Evolutionary conservation across 2,888 invertebrate genomes (phyloP), one percentile per base, ranked within the genome.

Genomic region (Ichneumon xanthorius): DNA sequence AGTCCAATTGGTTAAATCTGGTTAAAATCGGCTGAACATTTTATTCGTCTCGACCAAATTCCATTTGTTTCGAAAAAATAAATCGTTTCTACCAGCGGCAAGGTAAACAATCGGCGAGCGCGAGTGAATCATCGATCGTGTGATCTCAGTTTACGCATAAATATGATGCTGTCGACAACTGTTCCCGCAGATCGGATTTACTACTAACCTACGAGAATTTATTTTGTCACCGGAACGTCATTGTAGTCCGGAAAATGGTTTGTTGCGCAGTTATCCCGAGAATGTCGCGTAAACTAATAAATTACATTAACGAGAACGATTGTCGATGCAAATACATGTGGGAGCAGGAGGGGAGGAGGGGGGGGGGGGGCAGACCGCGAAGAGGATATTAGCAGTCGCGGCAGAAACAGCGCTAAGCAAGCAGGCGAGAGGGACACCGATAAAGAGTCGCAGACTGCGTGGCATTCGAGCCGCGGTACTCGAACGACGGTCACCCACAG

Each of bases 381-480:
- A 40, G 58, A 84, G 84, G 73, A 67, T 30, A 77, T 72, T 72
- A 73, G 77, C 72, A 73, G 58, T 58, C 19, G 76, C 58, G 67
- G 26, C 61, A 73, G 40, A 50, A 82, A 82, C 37, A 82, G 48
- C 58, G 50, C 72, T 75, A 71, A 79, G 71, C 63, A 70, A 53
- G 53, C 63, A 26, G 50, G 58, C 79, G 77, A 81, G 61, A 75
- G 84, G 55, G 58, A 63, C 63, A 65, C 70, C 71, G 89, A 89
- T 89, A 89, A 88, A 85, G 26, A 73, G 78, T 87, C 73, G 79
- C 89, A 89, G 89, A 89, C 89, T 89, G 89, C 89, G 87, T 88
- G 89, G 89, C 89, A 89, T 88, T 88, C 58, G 11, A 48, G 78
- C 16, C 73, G 53, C 53, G 70, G 6, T 73, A 58, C 67, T 11